Percentiles rank a stretch among this genome's conserved stretches.
phyloP scores from a whole-genome alignment of 2,113 vertebrate species.

The Sminthopsis crassicaudata region DNA sequence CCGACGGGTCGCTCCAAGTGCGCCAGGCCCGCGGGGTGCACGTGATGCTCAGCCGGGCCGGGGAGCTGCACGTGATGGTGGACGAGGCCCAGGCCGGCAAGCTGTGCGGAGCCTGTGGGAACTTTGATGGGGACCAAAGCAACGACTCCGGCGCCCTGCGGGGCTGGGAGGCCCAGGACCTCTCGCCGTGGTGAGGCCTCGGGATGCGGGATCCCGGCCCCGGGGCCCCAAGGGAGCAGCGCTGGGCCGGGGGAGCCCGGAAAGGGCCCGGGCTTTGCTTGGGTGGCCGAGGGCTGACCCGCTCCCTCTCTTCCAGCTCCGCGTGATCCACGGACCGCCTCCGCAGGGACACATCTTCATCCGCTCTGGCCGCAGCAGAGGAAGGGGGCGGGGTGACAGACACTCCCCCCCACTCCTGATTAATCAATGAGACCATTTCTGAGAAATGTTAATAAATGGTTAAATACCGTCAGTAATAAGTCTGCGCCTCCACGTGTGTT shows the following conservation, averaged over 20 bases:
- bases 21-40: slow-evolving; percentile 72
- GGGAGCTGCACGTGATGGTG: slow-evolving; percentile 74
- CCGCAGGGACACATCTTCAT: background rate
- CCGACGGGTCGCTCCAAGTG: slow-evolving; percentile 72
- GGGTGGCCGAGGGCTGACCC: background rate
- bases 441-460: background rate
- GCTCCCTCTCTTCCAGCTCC: background rate
- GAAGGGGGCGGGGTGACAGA: background rate
- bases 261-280: background rate
- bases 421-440: background rate
- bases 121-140: slow-evolving; percentile 78
- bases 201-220: background rate
- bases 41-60: slow-evolving; percentile 76
- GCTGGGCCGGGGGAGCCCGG: background rate
- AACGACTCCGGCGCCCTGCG: slow-evolving; percentile 70
- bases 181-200: slow-evolving; percentile 71
- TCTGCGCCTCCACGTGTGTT: background rate
- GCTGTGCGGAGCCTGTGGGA: slow-evolving; percentile 81
- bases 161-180: slow-evolving; percentile 70
- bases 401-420: background rate
- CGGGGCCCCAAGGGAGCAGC: background rate
- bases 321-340: background rate
- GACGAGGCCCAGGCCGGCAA: background rate
- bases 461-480: background rate
- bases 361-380: background rate